Percentiles rank a stretch among this genome's conserved stretches.
Conservation (phyloP, 2,113 vertebrate species). For the Campylorhamphus procurvoides region DNA sequence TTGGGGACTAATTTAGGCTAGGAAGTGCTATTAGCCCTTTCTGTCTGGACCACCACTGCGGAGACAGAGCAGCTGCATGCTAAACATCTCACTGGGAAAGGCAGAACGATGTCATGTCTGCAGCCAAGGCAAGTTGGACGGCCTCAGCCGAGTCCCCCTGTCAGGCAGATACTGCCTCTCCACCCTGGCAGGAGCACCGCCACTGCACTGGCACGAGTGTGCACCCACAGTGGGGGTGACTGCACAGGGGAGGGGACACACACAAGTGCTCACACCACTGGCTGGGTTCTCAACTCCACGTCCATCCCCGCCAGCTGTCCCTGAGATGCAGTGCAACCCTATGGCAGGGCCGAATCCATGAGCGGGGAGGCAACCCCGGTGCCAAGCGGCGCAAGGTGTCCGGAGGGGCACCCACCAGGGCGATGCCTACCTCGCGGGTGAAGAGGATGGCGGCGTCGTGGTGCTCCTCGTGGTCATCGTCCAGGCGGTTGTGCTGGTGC, state of each 20-base stretch:
- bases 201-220: rapidly evolving
- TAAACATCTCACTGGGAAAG: not conserved
- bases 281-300: not conserved
- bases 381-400: rapidly evolving
- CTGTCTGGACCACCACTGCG: not conserved
- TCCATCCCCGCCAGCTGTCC: not conserved
- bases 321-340: rapidly evolving
- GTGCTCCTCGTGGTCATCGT: constrained; percentile 88
- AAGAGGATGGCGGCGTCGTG: constrained; percentile 97
- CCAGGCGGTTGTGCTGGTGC: constrained; percentile 92
- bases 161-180: not conserved
- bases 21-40: not conserved
- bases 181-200: not conserved
- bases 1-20: not conserved
- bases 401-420: not conserved
- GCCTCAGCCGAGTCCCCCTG: not conserved
- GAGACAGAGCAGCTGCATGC: not conserved
- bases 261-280: rapidly evolving
- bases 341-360: rapidly evolving
- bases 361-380: rapidly evolving
- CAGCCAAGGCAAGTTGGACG: rapidly evolving
- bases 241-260: not conserved
- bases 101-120: not conserved
- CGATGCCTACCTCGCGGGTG: constrained; percentile 83
- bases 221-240: rapidly evolving